Conservation (phyloP, 2,888 invertebrate genomes). For the Plagodis dolabraria region DNA sequence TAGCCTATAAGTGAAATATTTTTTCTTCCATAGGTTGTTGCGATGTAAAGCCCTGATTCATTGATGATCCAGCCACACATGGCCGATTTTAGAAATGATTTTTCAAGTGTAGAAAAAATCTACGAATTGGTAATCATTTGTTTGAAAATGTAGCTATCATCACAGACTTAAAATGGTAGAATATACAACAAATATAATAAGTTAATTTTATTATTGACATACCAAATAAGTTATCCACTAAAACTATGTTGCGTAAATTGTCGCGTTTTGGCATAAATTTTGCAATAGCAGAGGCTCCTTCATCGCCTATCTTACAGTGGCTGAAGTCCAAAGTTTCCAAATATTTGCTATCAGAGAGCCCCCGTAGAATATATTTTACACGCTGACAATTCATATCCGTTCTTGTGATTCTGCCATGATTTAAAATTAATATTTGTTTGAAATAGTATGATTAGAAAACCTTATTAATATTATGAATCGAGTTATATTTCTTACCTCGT, state of each 20-base stretch:
- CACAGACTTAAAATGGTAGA: too few species aligned
- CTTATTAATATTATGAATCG: not conserved
- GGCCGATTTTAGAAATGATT: too few species aligned
- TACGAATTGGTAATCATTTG: too few species aligned
- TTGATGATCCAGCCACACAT: too few species aligned
- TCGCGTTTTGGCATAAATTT: constrained; percentile 81
- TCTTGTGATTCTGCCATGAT: constrained; percentile 71
- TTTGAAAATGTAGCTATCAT: too few species aligned
- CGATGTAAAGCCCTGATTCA: too few species aligned
- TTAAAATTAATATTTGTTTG: not conserved
- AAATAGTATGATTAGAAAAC: not conserved
- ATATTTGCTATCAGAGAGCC: constrained; percentile 64
- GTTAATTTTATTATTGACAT: constrained; percentile 14
- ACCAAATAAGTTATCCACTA: constrained; percentile 84
- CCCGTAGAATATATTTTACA: constrained; percentile 74
- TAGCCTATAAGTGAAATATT: too few species aligned
- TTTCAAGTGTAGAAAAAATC: too few species aligned
- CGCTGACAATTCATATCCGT: constrained; percentile 77
- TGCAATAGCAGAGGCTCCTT: constrained; percentile 85
- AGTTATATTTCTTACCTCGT: not conserved
- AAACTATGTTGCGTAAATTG: constrained; percentile 71
- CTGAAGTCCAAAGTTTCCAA: constrained; percentile 86
- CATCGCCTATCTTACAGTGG: constrained; percentile 86
- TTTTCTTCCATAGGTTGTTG: too few species aligned
- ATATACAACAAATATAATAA: not conserved